These are phyloP conservation scores for Macrochelys suwanniensis DNA, from an alignment of 2,797 vertebrate species.

Conservation along the genomic window DNA sequence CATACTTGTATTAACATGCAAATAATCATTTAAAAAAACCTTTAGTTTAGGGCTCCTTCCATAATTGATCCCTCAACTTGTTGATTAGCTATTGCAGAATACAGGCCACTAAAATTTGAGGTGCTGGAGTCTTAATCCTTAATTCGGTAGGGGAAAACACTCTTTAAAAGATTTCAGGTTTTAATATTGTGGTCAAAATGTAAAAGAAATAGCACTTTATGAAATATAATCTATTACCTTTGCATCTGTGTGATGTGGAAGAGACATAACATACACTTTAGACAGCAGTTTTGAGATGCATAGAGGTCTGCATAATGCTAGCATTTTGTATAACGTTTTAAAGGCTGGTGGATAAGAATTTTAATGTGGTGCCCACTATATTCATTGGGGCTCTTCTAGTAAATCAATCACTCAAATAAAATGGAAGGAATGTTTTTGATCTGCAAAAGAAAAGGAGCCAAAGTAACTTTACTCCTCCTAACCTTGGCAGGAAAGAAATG, in stretches of 20 bases:
- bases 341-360: constrained; percentile 35
- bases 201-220: constrained; percentile 11
- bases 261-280: background rate
- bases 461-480: constrained; percentile 48
- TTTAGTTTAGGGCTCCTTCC: background rate
- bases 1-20: background rate
- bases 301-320: background rate
- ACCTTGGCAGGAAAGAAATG: constrained; percentile 55
- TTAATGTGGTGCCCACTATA: constrained; percentile 41
- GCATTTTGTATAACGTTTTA: background rate
- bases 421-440: constrained; percentile 63
- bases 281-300: background rate
- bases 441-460: constrained; percentile 44
- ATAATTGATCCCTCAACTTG: background rate
- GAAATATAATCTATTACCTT: background rate
- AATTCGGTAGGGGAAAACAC: background rate
- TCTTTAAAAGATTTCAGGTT: background rate
- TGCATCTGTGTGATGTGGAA: background rate
- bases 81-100: background rate
- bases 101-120: background rate
- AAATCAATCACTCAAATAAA: constrained; percentile 62
- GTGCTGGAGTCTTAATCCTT: background rate
- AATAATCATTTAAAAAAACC: background rate
- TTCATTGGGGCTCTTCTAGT: background rate
- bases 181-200: background rate